Evolutionary conservation across 2,113 vertebrate species (phyloP).

Genomic region (Tetrao urogallus): DNA sequence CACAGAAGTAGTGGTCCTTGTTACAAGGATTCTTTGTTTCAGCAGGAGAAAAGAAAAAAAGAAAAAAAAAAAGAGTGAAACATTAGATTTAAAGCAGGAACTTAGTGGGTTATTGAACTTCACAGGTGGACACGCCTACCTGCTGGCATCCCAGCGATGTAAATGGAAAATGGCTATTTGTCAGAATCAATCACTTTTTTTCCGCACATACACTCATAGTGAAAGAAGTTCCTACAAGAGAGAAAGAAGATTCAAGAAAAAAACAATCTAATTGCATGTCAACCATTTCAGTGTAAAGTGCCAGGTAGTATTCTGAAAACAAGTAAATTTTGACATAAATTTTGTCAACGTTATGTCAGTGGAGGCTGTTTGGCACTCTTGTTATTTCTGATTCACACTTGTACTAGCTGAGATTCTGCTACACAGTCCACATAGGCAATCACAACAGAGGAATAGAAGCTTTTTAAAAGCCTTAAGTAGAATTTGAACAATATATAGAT

Average conservation of each 20-base stretch:
- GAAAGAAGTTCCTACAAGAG: not conserved
- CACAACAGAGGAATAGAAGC: not conserved
- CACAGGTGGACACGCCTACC: not conserved
- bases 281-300: not conserved
- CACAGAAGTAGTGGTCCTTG: not conserved
- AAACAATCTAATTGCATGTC: no score
- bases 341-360: not conserved
- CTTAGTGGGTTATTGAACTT: not conserved
- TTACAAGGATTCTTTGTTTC: not conserved
- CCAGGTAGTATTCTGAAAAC: not conserved
- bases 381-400: not conserved
- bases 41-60: not conserved
- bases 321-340: not conserved
- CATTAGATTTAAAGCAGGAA: not conserved
- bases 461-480: not conserved
- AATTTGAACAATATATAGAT: fast-evolving
- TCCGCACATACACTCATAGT: no score
- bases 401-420: not conserved
- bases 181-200: not conserved
- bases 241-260: not conserved
- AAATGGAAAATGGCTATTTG: not conserved
- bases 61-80: not conserved
- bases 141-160: not conserved
- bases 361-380: not conserved
- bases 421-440: not conserved